These are phyloP conservation scores for Panzeria rudis DNA, from an alignment of 2,888 invertebrate genomes.

Conservation along the genomic window DNA sequence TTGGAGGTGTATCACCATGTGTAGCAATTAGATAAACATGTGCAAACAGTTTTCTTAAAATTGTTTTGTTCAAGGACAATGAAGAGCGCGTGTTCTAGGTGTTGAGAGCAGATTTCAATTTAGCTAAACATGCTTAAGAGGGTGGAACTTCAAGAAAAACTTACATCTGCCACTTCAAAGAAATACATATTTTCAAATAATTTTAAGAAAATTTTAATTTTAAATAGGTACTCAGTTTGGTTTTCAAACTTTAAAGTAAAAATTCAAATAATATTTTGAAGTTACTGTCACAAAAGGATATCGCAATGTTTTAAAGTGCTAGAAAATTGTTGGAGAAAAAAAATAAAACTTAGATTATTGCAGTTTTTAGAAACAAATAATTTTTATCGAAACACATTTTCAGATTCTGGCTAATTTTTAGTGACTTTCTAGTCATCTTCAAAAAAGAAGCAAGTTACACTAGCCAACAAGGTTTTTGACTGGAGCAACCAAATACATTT, in stretches of 20 bases:
- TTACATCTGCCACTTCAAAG: slow-evolving; percentile 40
- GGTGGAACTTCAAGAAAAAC: slow-evolving; percentile 19
- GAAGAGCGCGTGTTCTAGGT: slow-evolving; percentile 61
- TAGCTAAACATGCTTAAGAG: slow-evolving; percentile 30
- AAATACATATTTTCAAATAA: background rate
- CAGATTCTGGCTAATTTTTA: too few species aligned
- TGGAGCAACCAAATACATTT: too few species aligned
- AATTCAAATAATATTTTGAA: too few species aligned
- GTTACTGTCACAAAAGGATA: too few species aligned
- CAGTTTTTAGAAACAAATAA: too few species aligned
- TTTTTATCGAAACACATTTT: too few species aligned
- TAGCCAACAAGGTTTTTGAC: too few species aligned
- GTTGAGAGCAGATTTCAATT: slow-evolving; percentile 27
- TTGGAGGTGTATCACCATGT: slow-evolving; percentile 79
- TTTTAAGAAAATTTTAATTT: background rate
- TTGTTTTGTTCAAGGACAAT: slow-evolving; percentile 43
- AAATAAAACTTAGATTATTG: too few species aligned
- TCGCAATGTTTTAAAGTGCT: too few species aligned
- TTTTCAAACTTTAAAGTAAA: background rate
- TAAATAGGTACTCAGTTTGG: background rate
- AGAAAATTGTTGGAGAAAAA: too few species aligned
- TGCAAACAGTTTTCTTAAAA: slow-evolving; percentile 74
- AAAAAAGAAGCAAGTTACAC: too few species aligned
- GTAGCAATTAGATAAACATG: slow-evolving; percentile 82
- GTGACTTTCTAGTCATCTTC: too few species aligned